Percentiles rank a stretch among this genome's conserved stretches.
phyloP scores from a whole-genome alignment of 2,888 invertebrate genomes.

The Pandemis corylana region DNA sequence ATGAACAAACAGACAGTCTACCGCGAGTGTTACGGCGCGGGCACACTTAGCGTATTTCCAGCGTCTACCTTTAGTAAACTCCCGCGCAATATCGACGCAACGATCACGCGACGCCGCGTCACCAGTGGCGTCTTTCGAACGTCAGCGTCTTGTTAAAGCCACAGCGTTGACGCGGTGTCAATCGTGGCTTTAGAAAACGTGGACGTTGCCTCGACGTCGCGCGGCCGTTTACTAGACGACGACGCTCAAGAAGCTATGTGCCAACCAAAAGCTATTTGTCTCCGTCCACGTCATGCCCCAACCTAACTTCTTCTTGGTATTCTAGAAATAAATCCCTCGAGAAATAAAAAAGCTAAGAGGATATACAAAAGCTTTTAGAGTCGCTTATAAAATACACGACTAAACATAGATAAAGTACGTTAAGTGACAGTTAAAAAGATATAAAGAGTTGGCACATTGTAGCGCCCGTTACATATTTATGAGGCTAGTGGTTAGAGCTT shows the following conservation, averaged over 20 bases:
- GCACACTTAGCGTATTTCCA: too few species aligned
- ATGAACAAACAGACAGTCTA: too few species aligned
- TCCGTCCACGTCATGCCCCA: background rate
- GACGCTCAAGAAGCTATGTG: background rate
- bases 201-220: too few species aligned
- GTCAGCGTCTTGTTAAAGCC: too few species aligned
- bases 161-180: too few species aligned
- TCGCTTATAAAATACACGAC: background rate
- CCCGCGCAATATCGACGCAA: too few species aligned
- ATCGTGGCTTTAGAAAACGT: too few species aligned
- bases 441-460: slow-evolving; percentile 27
- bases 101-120: too few species aligned
- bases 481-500: slow-evolving; percentile 3
- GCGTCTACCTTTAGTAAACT: too few species aligned
- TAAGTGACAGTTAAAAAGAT: slow-evolving; percentile 27
- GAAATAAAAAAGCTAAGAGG: background rate
- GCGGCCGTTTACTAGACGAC: background rate
- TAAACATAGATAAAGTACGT: slow-evolving; percentile 2
- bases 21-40: too few species aligned
- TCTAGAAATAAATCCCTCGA: slow-evolving; percentile 4
- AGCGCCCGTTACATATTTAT: slow-evolving; percentile 18
- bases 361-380: slow-evolving; percentile 4
- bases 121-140: too few species aligned
- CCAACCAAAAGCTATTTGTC: background rate
- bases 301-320: background rate